Conservation (phyloP, 1,140 invertebrate species). For the Trichonephila clavata region DNA sequence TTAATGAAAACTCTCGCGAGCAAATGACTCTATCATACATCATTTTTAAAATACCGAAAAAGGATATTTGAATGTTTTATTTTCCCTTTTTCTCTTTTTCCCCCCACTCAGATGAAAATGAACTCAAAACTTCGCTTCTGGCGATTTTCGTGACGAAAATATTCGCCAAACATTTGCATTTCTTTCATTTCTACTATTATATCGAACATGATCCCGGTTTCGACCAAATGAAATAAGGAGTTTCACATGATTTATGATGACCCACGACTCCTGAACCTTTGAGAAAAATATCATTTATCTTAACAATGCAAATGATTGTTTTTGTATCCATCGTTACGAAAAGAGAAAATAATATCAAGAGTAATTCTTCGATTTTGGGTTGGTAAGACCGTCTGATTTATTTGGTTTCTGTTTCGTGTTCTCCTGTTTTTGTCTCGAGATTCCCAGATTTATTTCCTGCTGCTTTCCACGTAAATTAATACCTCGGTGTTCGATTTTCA, state of each 20-base stretch:
- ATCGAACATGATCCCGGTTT: conserved; percentile 7
- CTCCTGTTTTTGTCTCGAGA: neutral
- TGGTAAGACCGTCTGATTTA: neutral
- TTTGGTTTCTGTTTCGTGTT: neutral
- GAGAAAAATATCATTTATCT: conserved; percentile 38
- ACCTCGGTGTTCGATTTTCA: neutral
- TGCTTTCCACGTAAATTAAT: neutral
- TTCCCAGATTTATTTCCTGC: neutral
- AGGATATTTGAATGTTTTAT: conserved; percentile 16
- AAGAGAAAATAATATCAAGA: neutral
- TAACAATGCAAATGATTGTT: conserved; percentile 34
- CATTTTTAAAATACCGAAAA: conserved; percentile 55
- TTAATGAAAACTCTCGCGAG: conserved; percentile 32
- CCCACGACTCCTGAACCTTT: neutral
- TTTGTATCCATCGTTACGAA: neutral
- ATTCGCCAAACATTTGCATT: conserved; percentile 25
- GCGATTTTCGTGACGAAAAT: conserved; percentile 20
- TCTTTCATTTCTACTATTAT: conserved; percentile 14
- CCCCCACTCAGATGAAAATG: conserved; percentile 14
- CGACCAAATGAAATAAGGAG: neutral
- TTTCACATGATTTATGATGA: conserved; percentile 33
- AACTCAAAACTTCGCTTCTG: conserved; percentile 25
- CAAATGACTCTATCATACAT: conserved; percentile 46
- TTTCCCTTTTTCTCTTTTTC: neutral
- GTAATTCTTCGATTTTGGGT: neutral